phyloP scores from a whole-genome alignment of 2,113 vertebrate genomes.

The chimpanzee (Pan troglodytes) region NHGRI_mPanTro3-v2.1_pri NC_072409.2:79870501-79871000 shows the following conservation, averaged over 20 bases:
- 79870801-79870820: background rate
- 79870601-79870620: background rate
- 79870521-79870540: background rate
- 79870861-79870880: background rate
- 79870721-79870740: background rate
- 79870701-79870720: background rate
- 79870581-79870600: background rate
- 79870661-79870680: background rate
- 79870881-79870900: background rate
- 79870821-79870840: background rate
- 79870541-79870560: constrained; percentile 4
- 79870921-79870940: background rate
- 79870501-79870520: no score
- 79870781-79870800: background rate
- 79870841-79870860: background rate
- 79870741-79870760: background rate
- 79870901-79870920: background rate
- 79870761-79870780: background rate
- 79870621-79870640: background rate
- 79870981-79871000: background rate
- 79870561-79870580: background rate
- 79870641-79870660: background rate
- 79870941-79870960: background rate
- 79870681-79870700: background rate
- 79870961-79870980: background rate